phyloP scores from a whole-genome alignment of 2,113 vertebrate species.

The Thryonomys swinderianus region DNA sequence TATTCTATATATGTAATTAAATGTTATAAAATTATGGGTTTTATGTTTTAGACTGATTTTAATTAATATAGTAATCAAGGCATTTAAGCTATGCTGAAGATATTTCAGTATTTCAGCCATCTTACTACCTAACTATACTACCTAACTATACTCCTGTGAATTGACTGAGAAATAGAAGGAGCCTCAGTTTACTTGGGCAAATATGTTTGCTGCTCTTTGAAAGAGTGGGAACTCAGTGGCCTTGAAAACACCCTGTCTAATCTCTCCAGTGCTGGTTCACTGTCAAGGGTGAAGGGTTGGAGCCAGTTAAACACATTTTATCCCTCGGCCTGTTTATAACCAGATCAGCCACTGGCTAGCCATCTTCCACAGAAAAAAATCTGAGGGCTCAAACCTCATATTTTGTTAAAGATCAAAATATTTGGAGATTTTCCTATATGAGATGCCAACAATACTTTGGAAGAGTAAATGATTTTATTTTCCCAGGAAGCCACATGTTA shows the following conservation, averaged over 20 bases:
- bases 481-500: background rate
- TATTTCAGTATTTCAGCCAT: slow-evolving; percentile 37
- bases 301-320: background rate
- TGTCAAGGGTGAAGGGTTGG: background rate
- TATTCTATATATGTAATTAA: background rate
- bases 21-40: background rate
- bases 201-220: background rate
- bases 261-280: background rate
- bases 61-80: slow-evolving; percentile 26
- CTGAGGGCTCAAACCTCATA: background rate
- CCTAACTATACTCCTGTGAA: background rate
- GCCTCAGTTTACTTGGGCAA: background rate
- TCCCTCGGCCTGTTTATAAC: background rate
- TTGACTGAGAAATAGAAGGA: background rate
- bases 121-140: background rate
- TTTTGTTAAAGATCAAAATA: slow-evolving; percentile 42
- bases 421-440: slow-evolving; percentile 10
- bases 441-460: background rate
- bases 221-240: background rate
- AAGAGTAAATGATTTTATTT: slow-evolving; percentile 57
- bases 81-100: background rate
- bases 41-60: slow-evolving; percentile 31
- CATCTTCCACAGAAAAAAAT: background rate
- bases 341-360: background rate
- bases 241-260: background rate